Conservation (phyloP, 37 sponge, comb jelly and placozoan species). For the Ianthella basta region DNA sequence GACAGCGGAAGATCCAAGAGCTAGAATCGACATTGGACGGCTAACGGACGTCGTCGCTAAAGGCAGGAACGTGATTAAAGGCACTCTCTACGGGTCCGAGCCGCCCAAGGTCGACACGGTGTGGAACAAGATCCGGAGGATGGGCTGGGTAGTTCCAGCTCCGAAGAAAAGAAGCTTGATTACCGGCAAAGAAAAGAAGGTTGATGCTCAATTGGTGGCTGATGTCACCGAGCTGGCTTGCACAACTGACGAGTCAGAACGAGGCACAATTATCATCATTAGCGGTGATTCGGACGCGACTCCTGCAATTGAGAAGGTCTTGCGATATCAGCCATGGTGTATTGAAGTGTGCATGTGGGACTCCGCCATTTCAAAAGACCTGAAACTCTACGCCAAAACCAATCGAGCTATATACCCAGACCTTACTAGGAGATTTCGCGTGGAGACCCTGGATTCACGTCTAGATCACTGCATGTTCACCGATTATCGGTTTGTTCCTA, state of each 20-base stretch:
- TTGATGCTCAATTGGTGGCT: slow-evolving; percentile 37
- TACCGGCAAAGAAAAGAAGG: slow-evolving; percentile 41
- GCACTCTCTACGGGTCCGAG: slow-evolving; percentile 46
- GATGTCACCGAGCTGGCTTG: slow-evolving; percentile 35
- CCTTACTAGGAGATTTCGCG: too few species aligned
- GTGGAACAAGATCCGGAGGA: slow-evolving; percentile 25
- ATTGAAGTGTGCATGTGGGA: slow-evolving; percentile 49
- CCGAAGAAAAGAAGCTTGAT: slow-evolving; percentile 3
- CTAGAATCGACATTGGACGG: slow-evolving; percentile 14
- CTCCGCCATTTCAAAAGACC: slow-evolving; percentile 26
- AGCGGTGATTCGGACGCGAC: slow-evolving; percentile 39
- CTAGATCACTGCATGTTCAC: too few species aligned
- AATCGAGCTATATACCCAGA: too few species aligned
- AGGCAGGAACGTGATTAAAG: slow-evolving; percentile 11
- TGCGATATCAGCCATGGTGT: slow-evolving; percentile 17
- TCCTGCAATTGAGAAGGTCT: slow-evolving; percentile 35
- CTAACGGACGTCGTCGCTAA: slow-evolving; percentile 25
- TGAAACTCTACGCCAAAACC: neutral
- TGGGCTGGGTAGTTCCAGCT: slow-evolving; percentile 18
- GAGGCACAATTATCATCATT: slow-evolving; percentile 36
- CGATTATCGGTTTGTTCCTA: too few species aligned
- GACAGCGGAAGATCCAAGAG: slow-evolving; percentile 1
- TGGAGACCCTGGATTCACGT: too few species aligned
- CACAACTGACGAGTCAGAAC: slow-evolving; percentile 20
- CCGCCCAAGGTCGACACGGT: slow-evolving; percentile 37